phyloP scores from a whole-genome alignment of 2,797 vertebrate species.

The Peromyscus melanophrys region DNA sequence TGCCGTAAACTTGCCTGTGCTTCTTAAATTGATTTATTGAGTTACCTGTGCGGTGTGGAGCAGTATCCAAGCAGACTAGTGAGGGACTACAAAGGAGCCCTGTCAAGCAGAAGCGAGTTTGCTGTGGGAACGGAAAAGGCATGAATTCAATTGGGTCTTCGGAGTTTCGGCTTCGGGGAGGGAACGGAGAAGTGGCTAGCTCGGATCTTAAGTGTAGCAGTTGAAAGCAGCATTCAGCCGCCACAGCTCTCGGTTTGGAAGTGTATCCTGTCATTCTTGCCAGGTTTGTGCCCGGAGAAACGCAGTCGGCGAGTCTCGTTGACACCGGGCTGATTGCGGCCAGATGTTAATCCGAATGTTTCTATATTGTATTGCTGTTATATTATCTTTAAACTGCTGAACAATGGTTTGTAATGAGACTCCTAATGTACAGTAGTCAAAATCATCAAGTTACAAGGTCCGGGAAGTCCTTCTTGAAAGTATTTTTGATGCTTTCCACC shows the following conservation, averaged over 20 bases:
- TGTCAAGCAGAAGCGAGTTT: neutral
- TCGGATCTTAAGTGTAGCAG: neutral
- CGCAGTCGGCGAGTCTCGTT: neutral
- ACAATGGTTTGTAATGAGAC: slow-evolving; percentile 1
- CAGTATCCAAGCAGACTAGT: neutral
- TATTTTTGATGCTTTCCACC: slow-evolving; percentile 31
- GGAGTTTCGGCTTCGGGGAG: slow-evolving; percentile 13
- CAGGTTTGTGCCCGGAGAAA: slow-evolving; percentile 26
- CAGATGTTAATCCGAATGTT: slow-evolving; percentile 57
- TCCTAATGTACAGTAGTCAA: slow-evolving; percentile 34
- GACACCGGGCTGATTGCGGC: neutral
- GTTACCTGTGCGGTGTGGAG: slow-evolving; percentile 19
- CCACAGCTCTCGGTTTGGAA: neutral
- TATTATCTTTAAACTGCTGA: slow-evolving; percentile 51
- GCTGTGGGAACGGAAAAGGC: slow-evolving; percentile 45
- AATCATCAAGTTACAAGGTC: slow-evolving; percentile 1
- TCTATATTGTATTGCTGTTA: slow-evolving; percentile 5
- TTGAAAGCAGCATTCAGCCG: slow-evolving; percentile 54
- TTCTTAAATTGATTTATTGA: slow-evolving; percentile 49
- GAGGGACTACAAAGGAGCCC: neutral
- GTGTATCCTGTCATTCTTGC: slow-evolving; percentile 16
- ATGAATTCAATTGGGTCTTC: neutral
- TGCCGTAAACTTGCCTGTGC: neutral
- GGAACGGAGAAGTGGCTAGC: neutral
- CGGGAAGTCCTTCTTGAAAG: slow-evolving; percentile 39